Conservation (phyloP, 2,797 vertebrate species). For the Coranthus polyacanthus region DNA sequence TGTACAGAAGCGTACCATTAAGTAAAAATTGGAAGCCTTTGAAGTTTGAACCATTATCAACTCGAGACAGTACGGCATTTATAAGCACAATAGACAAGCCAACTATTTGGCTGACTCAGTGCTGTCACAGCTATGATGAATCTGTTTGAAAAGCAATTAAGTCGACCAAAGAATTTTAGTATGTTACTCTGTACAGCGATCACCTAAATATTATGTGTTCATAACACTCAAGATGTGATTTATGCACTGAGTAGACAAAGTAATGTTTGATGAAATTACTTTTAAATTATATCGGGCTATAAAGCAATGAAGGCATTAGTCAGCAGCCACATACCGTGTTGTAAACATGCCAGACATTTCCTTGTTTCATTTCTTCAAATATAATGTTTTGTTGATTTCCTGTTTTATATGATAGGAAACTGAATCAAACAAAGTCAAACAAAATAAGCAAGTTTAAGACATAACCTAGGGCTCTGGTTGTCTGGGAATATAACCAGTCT, state of each 20-base stretch:
- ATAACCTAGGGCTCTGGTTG: no score
- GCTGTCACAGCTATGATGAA: slow-evolving; percentile 47
- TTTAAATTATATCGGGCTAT: background rate
- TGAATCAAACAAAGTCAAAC: no score
- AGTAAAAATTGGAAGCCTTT: slow-evolving; percentile 59
- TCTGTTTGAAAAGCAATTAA: slow-evolving; percentile 60
- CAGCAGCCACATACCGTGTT: no score
- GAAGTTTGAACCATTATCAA: slow-evolving; percentile 65
- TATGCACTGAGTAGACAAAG: slow-evolving; percentile 3
- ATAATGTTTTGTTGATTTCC: no score
- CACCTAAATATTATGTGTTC: slow-evolving; percentile 32
- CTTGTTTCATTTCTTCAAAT: no score
- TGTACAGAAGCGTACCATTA: slow-evolving; percentile 57
- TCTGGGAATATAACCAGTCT: no score
- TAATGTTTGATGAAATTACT: slow-evolving; percentile 1
- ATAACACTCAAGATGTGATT: slow-evolving; percentile 24
- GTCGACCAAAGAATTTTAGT: slow-evolving; percentile 25
- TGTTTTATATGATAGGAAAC: no score
- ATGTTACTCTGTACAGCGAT: slow-evolving; percentile 41
- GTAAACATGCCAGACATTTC: no score
- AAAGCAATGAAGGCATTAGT: no score
- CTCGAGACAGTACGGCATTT: slow-evolving; percentile 58
- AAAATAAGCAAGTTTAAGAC: no score
- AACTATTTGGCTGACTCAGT: slow-evolving; percentile 24
- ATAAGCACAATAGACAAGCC: slow-evolving; percentile 53